phyloP scores from a whole-genome alignment of 2,113 vertebrate genomes.

The Lichenostomus cassidix region DNA sequence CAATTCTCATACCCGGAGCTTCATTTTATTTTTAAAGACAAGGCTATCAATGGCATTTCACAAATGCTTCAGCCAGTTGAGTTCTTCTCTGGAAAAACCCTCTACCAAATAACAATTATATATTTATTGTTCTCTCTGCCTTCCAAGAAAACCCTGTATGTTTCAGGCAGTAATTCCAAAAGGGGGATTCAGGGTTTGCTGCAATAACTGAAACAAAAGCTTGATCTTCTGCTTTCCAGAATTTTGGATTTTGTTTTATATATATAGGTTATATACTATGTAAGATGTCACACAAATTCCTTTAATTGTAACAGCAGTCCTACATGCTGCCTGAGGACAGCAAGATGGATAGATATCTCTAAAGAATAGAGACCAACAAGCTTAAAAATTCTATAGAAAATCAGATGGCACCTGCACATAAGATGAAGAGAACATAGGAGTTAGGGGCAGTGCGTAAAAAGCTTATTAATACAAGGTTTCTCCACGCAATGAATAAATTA shows the following conservation, averaged over 20 bases:
- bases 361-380: not conserved
- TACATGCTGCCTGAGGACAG: not conserved
- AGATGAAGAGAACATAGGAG: not conserved
- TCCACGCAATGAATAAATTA: constrained; percentile 45
- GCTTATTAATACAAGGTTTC: constrained; percentile 50
- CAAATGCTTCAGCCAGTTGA: not conserved
- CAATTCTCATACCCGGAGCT: not conserved
- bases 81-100: not conserved
- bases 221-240: not conserved
- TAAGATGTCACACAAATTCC: not conserved
- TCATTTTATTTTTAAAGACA: not conserved
- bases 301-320: not conserved
- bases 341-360: not conserved
- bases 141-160: not conserved
- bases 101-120: not conserved
- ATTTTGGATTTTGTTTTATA: not conserved
- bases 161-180: not conserved
- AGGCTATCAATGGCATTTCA: not conserved
- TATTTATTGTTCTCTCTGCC: not conserved
- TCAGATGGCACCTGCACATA: not conserved
- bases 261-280: no score
- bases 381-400: not conserved
- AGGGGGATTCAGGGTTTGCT: not conserved
- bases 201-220: not conserved
- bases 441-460: not conserved